Evolutionary conservation across 2,888 invertebrate species (phyloP).

Genomic region (Rhodophaea formosa): DNA sequence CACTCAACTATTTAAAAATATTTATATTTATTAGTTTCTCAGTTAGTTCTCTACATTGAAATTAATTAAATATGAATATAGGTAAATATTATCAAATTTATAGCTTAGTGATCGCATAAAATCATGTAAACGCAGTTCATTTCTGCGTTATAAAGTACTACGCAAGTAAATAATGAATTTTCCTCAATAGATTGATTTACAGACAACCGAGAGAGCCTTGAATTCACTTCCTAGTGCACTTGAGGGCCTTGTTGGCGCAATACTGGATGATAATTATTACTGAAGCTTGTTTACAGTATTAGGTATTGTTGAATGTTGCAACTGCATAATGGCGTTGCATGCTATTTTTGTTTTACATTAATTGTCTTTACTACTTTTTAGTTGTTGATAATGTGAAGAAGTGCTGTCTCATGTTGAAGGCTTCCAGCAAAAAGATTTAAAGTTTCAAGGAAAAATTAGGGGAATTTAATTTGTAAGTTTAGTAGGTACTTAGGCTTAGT

Average conservation of each 20-base stretch:
- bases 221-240: slow-evolving; percentile 67
- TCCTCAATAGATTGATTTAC: slow-evolving; percentile 53
- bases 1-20: too few relatives aligned
- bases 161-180: slow-evolving; percentile 35
- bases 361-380: not conserved
- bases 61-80: too few relatives aligned
- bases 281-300: slow-evolving; percentile 40
- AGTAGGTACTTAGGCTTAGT: too few relatives aligned
- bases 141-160: slow-evolving; percentile 22
- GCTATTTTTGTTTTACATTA: slow-evolving; percentile 13
- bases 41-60: too few relatives aligned
- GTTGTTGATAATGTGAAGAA: too few relatives aligned
- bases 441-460: too few relatives aligned
- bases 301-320: slow-evolving; percentile 31
- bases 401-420: too few relatives aligned
- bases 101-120: not conserved
- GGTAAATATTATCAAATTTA: too few relatives aligned
- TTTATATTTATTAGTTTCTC: too few relatives aligned
- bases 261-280: slow-evolving; percentile 25
- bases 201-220: slow-evolving; percentile 56
- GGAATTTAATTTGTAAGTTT: too few relatives aligned
- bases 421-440: too few relatives aligned
- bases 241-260: slow-evolving; percentile 58
- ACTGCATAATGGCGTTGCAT: slow-evolving; percentile 8
- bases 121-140: slow-evolving; percentile 14